Conservation (phyloP, 2,888 invertebrate genomes). For the Linyphia triangularis region DNA sequence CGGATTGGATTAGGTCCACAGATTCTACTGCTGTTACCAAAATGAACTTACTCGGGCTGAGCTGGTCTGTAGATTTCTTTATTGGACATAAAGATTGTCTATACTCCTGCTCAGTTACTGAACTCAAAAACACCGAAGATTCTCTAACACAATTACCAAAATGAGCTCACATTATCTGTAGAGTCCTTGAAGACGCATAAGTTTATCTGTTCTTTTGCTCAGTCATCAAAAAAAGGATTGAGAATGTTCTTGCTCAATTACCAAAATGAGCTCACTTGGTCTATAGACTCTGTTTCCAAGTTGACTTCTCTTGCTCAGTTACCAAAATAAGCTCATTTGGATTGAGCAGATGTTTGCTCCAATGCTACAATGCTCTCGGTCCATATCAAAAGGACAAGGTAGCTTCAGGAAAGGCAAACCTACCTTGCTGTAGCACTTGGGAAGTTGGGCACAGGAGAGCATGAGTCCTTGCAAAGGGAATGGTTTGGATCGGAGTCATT, state of each 20-base stretch:
- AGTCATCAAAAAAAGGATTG: no score
- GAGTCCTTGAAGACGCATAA: no score
- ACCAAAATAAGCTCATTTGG: conserved; percentile 3
- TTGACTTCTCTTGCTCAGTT: not conserved
- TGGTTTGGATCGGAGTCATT: not conserved
- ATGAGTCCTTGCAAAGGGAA: not conserved
- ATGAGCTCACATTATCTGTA: not conserved
- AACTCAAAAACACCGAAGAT: no score
- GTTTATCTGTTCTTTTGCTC: no score
- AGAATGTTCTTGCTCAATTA: no score
- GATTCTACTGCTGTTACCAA: not conserved
- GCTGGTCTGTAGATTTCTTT: not conserved
- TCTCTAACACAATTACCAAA: not conserved
- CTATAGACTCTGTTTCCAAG: not conserved
- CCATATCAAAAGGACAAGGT: conserved; percentile 32
- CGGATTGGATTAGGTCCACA: not conserved
- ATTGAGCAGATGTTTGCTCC: not conserved
- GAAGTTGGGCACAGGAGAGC: conserved; percentile 14
- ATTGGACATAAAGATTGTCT: not conserved
- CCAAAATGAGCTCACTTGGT: not conserved
- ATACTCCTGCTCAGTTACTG: not conserved
- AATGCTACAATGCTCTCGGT: not conserved
- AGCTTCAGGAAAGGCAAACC: conserved; percentile 60
- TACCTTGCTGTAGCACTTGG: conserved; percentile 62
- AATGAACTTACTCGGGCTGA: not conserved